Conservation (phyloP, 2,888 invertebrate species). For the Colletes collaris region DNA sequence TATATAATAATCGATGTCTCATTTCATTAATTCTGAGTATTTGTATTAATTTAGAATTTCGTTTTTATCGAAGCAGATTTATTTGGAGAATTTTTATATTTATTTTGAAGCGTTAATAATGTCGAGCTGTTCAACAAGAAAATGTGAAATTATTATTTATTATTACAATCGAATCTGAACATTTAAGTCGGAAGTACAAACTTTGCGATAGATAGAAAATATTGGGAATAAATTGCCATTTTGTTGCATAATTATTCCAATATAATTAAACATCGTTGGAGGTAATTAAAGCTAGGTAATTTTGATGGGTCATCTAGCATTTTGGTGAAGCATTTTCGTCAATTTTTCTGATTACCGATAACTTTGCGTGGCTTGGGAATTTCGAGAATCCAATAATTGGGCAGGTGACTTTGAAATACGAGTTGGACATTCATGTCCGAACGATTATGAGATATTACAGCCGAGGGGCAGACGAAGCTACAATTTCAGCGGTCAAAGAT, state of each 20-base stretch:
- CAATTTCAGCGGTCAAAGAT: constrained; percentile 33
- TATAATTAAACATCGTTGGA: neutral
- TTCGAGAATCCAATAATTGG: constrained; percentile 32
- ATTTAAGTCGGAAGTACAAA: too few relatives aligned
- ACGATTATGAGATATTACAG: constrained; percentile 28
- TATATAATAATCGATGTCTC: too few relatives aligned
- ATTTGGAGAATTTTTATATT: too few relatives aligned
- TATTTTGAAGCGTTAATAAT: too few relatives aligned
- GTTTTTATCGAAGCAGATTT: too few relatives aligned
- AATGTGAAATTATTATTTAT: too few relatives aligned
- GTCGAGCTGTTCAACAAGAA: too few relatives aligned
- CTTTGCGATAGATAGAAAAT: too few relatives aligned
- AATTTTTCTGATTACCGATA: neutral
- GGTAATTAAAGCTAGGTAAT: neutral
- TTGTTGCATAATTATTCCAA: neutral
- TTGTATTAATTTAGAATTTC: too few relatives aligned
- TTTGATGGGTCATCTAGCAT: neutral
- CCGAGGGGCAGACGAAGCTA: constrained; percentile 24
- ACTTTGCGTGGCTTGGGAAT: neutral
- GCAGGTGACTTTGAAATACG: constrained; percentile 29
- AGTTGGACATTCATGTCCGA: constrained; percentile 16
- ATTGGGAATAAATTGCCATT: too few relatives aligned
- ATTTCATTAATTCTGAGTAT: too few relatives aligned
- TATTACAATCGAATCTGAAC: too few relatives aligned
- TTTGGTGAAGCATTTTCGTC: constrained; percentile 1